Conservation (phyloP, 2,797 vertebrate species). For the Knipowitschia caucasica region DNA sequence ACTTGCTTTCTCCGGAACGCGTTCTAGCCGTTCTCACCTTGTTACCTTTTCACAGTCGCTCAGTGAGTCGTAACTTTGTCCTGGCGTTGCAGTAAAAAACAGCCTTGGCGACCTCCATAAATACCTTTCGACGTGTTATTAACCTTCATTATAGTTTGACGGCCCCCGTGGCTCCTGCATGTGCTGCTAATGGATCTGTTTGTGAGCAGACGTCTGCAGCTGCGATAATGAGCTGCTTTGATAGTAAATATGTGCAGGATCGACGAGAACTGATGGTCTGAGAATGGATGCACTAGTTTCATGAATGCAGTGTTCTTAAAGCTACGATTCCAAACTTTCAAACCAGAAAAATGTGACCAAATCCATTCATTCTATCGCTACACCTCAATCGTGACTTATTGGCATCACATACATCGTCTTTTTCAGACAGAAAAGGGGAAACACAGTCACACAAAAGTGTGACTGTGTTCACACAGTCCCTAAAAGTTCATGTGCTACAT, state of each 20-base stretch:
- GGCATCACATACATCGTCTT: too few species aligned
- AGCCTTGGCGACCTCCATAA: neutral
- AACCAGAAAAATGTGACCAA: too few species aligned
- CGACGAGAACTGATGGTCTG: neutral
- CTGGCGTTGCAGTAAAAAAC: constrained; percentile 3
- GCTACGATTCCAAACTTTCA: too few species aligned
- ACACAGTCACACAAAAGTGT: too few species aligned
- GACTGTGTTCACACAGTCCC: too few species aligned
- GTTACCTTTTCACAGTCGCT: constrained; percentile 9
- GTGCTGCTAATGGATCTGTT: constrained; percentile 1
- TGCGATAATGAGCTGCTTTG: constrained; percentile 5
- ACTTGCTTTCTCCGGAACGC: constrained; percentile 1
- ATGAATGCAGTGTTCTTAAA: too few species aligned
- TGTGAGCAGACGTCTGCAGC: constrained; percentile 7
- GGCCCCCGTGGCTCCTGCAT: constrained; percentile 22
- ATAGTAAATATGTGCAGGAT: constrained; percentile 9
- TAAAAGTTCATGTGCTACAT: too few species aligned
- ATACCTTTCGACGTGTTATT: constrained; percentile 16
- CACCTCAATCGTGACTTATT: too few species aligned
- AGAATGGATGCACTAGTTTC: neutral
- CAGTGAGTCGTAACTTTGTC: constrained; percentile 21
- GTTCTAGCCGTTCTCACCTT: constrained; percentile 8
- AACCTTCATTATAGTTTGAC: constrained; percentile 29
- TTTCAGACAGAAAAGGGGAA: too few species aligned
- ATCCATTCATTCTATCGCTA: too few species aligned